A percentile compares a stretch with the other conserved stretches of the same genome.
Evolutionary conservation across 1,140 invertebrate species (phyloP).

Genomic region (Brachionus calyciflorus): DNA sequence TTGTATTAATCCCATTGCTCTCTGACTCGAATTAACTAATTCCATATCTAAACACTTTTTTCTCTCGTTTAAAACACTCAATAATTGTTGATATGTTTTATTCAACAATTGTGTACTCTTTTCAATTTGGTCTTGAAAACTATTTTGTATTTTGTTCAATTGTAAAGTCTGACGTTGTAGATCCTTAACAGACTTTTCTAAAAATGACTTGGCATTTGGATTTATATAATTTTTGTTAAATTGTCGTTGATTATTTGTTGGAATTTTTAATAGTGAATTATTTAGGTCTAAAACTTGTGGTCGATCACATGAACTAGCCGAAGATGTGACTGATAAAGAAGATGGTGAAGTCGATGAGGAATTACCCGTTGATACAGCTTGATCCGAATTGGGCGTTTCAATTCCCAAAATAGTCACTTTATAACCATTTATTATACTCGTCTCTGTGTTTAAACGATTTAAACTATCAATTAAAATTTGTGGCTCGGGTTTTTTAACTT

Average conservation of each 20-base stretch:
- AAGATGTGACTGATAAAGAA: neutral
- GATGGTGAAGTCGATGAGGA: conserved; percentile 34
- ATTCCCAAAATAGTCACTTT: conserved; percentile 14
- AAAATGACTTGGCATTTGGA: neutral
- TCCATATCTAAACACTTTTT: neutral
- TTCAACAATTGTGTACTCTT: neutral
- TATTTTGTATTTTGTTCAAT: neutral
- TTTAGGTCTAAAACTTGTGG: neutral
- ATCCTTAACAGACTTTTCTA: conserved; percentile 30
- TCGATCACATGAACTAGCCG: neutral
- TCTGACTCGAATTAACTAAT: neutral
- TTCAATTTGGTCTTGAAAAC: neutral
- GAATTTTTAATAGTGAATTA: neutral
- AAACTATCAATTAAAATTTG: neutral
- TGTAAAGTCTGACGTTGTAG: conserved; percentile 7
- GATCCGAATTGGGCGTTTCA: neutral
- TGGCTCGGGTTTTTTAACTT: neutral
- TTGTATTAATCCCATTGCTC: neutral
- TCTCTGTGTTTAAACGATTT: neutral
- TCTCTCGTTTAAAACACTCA: neutral
- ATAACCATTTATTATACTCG: neutral
- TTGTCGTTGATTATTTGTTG: neutral
- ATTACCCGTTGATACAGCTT: too few species aligned
- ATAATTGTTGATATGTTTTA: conserved; percentile 1
- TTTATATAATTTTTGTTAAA: neutral